Base-by-base conservation (phyloP, 2,888 invertebrate genomes). In the Xestobium rufovillosum region DNA sequence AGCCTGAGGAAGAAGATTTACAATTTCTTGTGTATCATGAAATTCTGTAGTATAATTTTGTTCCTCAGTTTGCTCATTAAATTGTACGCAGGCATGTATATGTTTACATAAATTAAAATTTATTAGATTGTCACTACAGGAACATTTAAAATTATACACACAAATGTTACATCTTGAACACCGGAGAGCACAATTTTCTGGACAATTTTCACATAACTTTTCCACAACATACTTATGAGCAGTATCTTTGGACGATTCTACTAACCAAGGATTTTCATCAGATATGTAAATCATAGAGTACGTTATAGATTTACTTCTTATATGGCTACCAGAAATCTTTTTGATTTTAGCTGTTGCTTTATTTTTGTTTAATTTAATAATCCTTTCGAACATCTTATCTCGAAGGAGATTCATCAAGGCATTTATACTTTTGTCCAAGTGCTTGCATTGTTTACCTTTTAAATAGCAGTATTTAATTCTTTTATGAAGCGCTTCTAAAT, bases 31-130 rank as follows among this genome's bases (percentile, higher is more conserved):
- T n/a, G n/a, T n/a, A n/a, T n/a, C n/a, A n/a, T n/a, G n/a, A n/a
- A n/a, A n/a, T n/a, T n/a, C n/a, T n/a, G n/a, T n/a, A n/a, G n/a
- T n/a, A n/a, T n/a, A n/a, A n/a, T n/a, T n/a, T n/a, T n/a, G n/a
- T n/a, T n/a, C n/a, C n/a, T n/a, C n/a, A n/a, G n/a, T n/a, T n/a
- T n/a, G n/a, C n/a, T n/a, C n/a, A n/a, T n/a, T n/a, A n/a, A n/a
- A n/a, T n/a, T n/a, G n/a, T n/a, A n/a, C n/a, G n/a, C 31, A 39
- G n/a, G 35, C 35, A 31, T 35, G 39, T 19, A 40, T 40, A 36
- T 40, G 40, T 17, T 40, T 40, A 40, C 32, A 36, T 23, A 39
- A 36, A 32, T 39, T 39, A 14, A 9, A 27, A 28, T 19, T 36
- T 36, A 40, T 40, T 8, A 36, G 26, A 32, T 19, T 40, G 25